Percentiles rank a stretch among this genome's conserved stretches.
phyloP scores from a whole-genome alignment of 2,888 invertebrate species.

The Conops quadrifasciatus region DNA sequence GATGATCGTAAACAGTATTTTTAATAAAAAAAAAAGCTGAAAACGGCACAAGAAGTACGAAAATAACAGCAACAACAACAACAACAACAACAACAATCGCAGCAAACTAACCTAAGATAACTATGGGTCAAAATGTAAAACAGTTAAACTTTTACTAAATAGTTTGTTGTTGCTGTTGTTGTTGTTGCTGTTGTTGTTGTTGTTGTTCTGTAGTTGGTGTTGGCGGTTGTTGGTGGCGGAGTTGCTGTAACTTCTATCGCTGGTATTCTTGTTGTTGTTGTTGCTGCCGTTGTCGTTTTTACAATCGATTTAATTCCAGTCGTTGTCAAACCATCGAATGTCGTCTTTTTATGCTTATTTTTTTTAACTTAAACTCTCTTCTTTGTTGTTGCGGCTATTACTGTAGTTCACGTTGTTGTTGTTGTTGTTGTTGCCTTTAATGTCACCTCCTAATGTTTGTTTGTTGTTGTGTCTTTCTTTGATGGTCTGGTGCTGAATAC shows the following conservation, averaged over 20 bases:
- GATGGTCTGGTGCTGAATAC: no score
- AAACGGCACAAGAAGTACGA: slow-evolving; percentile 51
- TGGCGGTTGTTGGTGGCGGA: not conserved
- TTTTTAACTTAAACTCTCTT: not conserved
- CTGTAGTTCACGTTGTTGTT: not conserved
- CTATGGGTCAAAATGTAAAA: slow-evolving; percentile 43
- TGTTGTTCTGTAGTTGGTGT: slow-evolving; percentile 16
- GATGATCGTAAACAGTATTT: slow-evolving; percentile 48
- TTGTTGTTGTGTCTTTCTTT: no score
- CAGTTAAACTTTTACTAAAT: slow-evolving; percentile 56
- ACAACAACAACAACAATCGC: not conserved
- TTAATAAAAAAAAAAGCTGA: no score
- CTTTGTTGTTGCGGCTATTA: not conserved
- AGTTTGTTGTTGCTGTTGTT: slow-evolving; percentile 47
- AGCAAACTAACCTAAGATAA: slow-evolving; percentile 2
- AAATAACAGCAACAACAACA: slow-evolving; percentile 31
- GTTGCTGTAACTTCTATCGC: slow-evolving; percentile 13
- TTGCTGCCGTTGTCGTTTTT: not conserved
- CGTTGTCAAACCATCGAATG: not conserved
- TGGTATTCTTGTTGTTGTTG: slow-evolving; percentile 19
- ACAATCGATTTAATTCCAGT: not conserved
- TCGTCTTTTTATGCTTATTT: no score
- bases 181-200: slow-evolving; percentile 47
- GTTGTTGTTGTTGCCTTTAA: not conserved
- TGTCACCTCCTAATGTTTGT: no score